Conservation (phyloP, 2,888 invertebrate species). For the Cryptosula pallasiana region DNA sequence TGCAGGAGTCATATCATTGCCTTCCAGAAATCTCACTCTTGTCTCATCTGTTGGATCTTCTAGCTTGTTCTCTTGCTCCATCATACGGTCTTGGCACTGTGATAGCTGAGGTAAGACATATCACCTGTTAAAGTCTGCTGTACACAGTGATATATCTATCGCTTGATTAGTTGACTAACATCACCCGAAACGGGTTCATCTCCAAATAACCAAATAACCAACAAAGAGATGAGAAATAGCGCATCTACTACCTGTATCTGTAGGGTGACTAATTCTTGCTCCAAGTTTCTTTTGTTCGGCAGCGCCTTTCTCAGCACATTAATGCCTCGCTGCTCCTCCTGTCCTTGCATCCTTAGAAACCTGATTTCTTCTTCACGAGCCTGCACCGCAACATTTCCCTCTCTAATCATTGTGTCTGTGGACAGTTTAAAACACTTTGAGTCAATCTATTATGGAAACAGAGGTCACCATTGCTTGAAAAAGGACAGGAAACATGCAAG, state of each 20-base stretch:
- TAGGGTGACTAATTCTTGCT: slow-evolving; percentile 46
- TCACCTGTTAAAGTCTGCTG: too few species aligned
- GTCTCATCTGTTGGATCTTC: slow-evolving; percentile 49
- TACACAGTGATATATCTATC: too few species aligned
- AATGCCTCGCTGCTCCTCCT: slow-evolving; percentile 45
- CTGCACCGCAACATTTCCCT: slow-evolving; percentile 50
- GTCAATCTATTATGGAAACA: too few species aligned
- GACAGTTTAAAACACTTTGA: too few species aligned
- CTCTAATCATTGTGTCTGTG: slow-evolving; percentile 49
- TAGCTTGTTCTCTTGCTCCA: slow-evolving; percentile 47
- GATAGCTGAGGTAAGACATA: too few species aligned
- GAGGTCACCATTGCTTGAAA: too few species aligned
- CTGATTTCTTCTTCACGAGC: slow-evolving; percentile 51
- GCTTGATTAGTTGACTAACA: too few species aligned
- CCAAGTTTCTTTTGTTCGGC: slow-evolving; percentile 43
- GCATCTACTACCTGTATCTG: slow-evolving; percentile 50
- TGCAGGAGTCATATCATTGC: slow-evolving; percentile 46
- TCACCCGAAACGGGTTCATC: too few species aligned
- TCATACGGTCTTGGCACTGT: slow-evolving; percentile 50
- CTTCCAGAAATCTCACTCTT: slow-evolving; percentile 46
- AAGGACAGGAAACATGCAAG: neutral
- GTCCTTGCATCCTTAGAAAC: slow-evolving; percentile 45
- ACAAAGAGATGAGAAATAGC: too few species aligned
- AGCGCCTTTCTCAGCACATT: slow-evolving; percentile 42
- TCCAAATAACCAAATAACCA: too few species aligned